These are phyloP conservation scores for Phylloscopus collybita DNA, from an alignment of 2,797 vertebrate species.

Conservation along the genomic window DNA sequence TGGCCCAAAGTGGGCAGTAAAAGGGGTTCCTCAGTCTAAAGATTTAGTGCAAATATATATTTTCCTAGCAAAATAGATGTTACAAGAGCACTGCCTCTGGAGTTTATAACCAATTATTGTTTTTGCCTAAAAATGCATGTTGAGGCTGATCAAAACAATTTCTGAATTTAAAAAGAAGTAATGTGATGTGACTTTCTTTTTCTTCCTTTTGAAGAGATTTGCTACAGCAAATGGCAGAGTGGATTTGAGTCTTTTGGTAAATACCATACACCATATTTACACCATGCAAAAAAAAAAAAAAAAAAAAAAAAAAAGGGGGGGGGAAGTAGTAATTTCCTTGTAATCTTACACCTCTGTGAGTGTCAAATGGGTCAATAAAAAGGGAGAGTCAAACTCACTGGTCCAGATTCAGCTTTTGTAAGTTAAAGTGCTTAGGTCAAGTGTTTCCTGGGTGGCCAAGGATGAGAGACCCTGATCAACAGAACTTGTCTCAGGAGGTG, in stretches of 20 bases:
- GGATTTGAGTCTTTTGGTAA: neutral
- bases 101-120: neutral
- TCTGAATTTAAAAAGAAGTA: neutral
- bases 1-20: neutral
- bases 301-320: too few species aligned
- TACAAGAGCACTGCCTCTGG: neutral
- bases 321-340: neutral
- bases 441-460: neutral
- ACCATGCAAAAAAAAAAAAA: neutral
- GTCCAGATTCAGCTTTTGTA: neutral
- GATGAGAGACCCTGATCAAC: neutral
- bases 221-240: neutral
- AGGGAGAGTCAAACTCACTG: neutral
- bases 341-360: neutral
- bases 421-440: neutral
- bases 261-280: neutral
- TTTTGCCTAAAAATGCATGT: neutral
- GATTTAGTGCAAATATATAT: neutral
- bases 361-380: neutral
- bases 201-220: neutral
- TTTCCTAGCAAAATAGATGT: neutral
- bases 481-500: neutral
- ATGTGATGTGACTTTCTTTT: neutral
- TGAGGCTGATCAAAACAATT: neutral
- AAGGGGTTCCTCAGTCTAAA: neutral